Evolutionary conservation across 1,140 invertebrate genomes (phyloP).

Genomic region (Aphaenogaster rudis): DNA sequence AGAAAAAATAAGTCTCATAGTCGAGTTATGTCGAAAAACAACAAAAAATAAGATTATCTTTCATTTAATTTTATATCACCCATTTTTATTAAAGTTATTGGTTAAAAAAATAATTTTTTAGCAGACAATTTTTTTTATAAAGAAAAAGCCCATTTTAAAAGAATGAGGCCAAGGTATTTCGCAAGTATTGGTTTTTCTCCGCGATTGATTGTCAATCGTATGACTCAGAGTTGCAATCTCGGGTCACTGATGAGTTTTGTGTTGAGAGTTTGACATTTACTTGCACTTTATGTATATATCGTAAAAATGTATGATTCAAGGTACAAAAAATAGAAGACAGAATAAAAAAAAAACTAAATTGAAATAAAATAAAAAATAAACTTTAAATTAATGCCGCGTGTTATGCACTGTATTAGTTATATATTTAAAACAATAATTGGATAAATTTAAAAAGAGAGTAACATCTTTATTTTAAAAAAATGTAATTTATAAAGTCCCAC

Average conservation of each 20-base stretch:
- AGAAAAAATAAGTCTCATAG: background rate
- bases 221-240: conserved; percentile 40
- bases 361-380: conserved; percentile 2
- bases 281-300: background rate
- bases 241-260: conserved; percentile 20
- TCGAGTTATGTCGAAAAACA: background rate
- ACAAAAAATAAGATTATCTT: background rate
- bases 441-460: background rate
- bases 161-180: conserved; percentile 39
- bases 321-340: background rate
- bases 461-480: background rate
- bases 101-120: background rate
- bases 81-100: background rate
- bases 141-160: background rate
- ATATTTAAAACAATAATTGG: conserved; percentile 2
- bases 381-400: background rate
- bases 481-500: background rate
- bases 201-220: conserved; percentile 28
- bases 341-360: conserved; percentile 6
- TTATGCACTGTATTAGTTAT: background rate
- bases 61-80: background rate
- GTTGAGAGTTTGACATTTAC: conserved; percentile 43
- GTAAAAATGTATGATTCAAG: background rate
- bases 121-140: background rate
- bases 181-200: conserved; percentile 24